Conservation (phyloP, 1,140 invertebrate species). For the Drosophila arawakana region DNA sequence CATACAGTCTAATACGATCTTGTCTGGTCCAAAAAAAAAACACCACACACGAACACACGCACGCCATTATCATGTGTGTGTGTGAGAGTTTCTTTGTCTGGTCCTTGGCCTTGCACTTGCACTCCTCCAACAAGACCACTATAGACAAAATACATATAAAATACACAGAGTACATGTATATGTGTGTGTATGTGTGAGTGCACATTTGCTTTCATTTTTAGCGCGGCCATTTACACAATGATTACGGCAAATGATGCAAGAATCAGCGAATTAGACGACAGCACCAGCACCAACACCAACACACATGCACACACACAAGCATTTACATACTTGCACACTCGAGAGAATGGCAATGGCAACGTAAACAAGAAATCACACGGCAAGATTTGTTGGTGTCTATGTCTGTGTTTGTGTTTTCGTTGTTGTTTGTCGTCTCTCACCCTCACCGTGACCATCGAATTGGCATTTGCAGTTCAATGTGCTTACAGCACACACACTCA, state of each 20-base stretch:
- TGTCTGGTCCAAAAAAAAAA: conserved; percentile 20
- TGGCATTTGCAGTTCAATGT: conserved; percentile 82
- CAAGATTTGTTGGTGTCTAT: conserved; percentile 33
- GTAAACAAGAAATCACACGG: conserved; percentile 78
- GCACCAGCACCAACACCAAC: conserved; percentile 32
- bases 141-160: not conserved
- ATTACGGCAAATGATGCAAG: conserved; percentile 79
- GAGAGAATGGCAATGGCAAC: conserved; percentile 45
- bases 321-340: not conserved
- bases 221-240: conserved; percentile 67
- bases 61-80: not conserved
- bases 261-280: conserved; percentile 65
- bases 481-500: conserved; percentile 54
- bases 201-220: conserved; percentile 76
- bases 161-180: not conserved
- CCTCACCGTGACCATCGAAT: conserved; percentile 78
- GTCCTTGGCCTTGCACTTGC: conserved; percentile 72
- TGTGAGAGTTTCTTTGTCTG: conserved; percentile 60
- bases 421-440: conserved; percentile 63
- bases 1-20: conserved; percentile 58
- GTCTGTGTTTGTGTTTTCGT: conserved; percentile 17
- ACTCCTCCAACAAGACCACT: not conserved
- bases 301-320: conserved; percentile 8
- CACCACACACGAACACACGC: conserved; percentile 11
- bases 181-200: conserved; percentile 8